phyloP scores from a whole-genome alignment of 37 sponge, comb jelly and placozoan species.

The Spongilla lacustris region DNA sequence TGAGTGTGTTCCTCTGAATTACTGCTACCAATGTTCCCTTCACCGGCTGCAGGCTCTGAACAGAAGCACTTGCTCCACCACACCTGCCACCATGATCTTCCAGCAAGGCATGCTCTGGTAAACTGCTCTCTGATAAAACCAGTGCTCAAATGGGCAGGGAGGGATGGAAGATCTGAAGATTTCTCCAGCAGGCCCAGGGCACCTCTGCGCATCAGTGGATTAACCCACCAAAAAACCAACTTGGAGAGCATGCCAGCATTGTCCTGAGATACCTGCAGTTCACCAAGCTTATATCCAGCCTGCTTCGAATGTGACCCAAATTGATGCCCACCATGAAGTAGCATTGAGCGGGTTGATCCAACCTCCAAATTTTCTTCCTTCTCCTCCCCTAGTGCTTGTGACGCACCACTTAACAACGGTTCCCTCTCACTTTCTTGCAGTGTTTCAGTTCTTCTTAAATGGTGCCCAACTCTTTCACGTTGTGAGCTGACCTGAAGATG shows the following conservation, averaged over 20 bases:
- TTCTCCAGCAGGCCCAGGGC: slow-evolving; percentile 48
- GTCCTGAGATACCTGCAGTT: slow-evolving; percentile 58
- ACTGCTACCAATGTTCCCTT: background rate
- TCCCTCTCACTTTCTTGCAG: background rate
- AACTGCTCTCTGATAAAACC: slow-evolving; percentile 43
- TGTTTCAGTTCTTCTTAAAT: background rate
- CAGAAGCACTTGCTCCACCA: background rate
- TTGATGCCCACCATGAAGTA: background rate
- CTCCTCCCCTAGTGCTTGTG: slow-evolving; percentile 2
- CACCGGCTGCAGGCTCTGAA: background rate
- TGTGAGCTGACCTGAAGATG: background rate
- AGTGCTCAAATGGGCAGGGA: slow-evolving; percentile 68
- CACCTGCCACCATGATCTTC: background rate
- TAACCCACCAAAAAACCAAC: slow-evolving; percentile 85
- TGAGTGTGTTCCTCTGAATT: background rate
- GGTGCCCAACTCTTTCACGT: background rate
- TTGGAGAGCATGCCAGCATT: slow-evolving; percentile 62
- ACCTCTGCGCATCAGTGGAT: slow-evolving; percentile 78
- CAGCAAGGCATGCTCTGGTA: background rate
- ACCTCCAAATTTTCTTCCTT: slow-evolving; percentile 9
- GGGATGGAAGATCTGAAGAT: slow-evolving; percentile 57
- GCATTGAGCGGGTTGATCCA: background rate
- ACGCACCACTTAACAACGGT: background rate
- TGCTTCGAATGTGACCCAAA: background rate
- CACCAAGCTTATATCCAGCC: background rate